These are phyloP conservation scores for Cochlearius cochlearius DNA, from an alignment of 2,113 vertebrate species.

Conservation along the genomic window DNA sequence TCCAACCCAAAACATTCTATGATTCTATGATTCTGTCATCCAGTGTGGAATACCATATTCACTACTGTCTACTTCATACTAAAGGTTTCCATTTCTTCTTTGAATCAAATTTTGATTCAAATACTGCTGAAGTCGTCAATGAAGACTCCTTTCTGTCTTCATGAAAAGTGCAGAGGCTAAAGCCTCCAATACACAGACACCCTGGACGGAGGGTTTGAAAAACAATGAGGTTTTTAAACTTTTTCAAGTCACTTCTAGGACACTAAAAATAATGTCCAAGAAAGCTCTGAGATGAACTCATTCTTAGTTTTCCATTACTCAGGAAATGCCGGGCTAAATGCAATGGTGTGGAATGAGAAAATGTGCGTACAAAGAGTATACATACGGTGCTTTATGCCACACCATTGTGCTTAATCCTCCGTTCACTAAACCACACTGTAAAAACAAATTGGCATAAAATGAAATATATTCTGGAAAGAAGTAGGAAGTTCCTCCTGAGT, in stretches of 20 bases:
- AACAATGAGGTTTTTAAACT: background rate
- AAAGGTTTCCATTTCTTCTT: background rate
- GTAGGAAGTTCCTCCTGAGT: conserved; percentile 57
- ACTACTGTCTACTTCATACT: background rate
- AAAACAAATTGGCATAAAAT: conserved; percentile 48
- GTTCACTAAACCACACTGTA: background rate
- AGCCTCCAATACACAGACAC: background rate
- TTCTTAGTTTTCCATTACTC: background rate
- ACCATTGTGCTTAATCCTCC: background rate
- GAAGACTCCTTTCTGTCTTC: background rate
- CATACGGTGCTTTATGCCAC: background rate
- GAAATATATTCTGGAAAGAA: conserved; percentile 38
- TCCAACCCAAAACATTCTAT: too few relatives aligned
- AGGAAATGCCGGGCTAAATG: background rate
- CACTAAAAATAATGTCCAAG: background rate
- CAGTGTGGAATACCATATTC: background rate
- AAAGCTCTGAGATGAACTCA: background rate
- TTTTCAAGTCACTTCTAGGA: background rate
- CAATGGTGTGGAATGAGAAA: background rate
- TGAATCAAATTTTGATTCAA: background rate
- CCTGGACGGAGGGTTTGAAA: background rate
- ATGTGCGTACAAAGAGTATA: background rate
- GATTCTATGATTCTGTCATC: background rate
- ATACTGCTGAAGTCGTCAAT: background rate
- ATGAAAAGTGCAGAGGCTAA: background rate